Percentiles rank a stretch among this genome's conserved stretches.
phyloP scores from a whole-genome alignment of 2,797 vertebrate species.

The Diceros bicornis region DNA sequence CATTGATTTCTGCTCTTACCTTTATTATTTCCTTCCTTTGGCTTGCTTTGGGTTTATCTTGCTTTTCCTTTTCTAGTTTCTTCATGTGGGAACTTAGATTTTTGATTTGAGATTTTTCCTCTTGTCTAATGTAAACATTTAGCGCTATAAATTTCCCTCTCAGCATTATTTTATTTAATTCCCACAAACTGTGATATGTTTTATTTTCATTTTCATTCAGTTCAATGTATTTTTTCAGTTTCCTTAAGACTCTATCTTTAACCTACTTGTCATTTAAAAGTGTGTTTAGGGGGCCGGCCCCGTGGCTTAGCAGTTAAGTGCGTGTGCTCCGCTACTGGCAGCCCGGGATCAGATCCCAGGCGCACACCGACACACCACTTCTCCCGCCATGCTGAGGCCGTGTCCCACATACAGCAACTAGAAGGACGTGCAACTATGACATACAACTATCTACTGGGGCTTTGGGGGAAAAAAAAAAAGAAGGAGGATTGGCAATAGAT shows the following conservation, averaged over 20 bases:
- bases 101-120: background rate
- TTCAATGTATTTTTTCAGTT: slow-evolving; percentile 8
- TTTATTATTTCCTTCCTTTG: background rate
- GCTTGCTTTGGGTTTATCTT: background rate
- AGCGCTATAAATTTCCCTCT: background rate
- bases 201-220: slow-evolving; percentile 15
- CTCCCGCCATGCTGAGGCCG: too few species aligned
- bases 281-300: background rate
- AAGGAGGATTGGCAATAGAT: too few species aligned
- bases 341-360: too few species aligned
- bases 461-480: too few species aligned
- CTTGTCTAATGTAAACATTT: background rate
- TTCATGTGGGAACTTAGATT: background rate
- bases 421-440: too few species aligned
- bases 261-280: background rate
- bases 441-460: too few species aligned
- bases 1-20: background rate
- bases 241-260: background rate
- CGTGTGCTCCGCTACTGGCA: too few species aligned
- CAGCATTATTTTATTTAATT: background rate
- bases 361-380: too few species aligned
- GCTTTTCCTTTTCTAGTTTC: background rate
- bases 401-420: too few species aligned
- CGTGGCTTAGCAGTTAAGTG: too few species aligned
- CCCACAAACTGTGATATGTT: background rate